A percentile compares a stretch with the other conserved stretches of the same genome.
These are phyloP conservation scores for Antigone vipio DNA, from an alignment of 2,113 vertebrate species.

Conservation along the genomic window DNA sequence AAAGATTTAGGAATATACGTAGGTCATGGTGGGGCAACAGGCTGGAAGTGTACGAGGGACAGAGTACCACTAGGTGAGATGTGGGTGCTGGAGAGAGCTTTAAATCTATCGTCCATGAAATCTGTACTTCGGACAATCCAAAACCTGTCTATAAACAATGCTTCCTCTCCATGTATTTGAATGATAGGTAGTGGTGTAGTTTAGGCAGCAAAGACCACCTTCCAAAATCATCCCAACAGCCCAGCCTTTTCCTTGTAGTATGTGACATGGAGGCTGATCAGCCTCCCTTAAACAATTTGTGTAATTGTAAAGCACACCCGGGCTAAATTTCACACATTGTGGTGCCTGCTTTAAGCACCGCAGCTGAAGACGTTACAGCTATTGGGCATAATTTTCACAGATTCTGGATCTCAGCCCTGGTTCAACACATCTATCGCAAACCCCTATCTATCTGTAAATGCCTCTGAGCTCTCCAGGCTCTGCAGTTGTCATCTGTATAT, in stretches of 20 bases:
- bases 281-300: neutral
- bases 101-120: neutral
- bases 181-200: neutral
- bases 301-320: neutral
- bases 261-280: neutral
- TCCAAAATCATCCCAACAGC: neutral
- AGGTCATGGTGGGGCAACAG: neutral
- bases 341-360: neutral
- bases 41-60: neutral
- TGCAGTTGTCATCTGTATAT: conserved; percentile 17
- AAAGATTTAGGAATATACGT: neutral
- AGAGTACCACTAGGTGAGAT: neutral
- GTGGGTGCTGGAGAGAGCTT: neutral
- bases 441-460: neutral
- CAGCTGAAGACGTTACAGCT: neutral
- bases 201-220: neutral
- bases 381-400: neutral
- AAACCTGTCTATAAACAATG: neutral
- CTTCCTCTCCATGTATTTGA: neutral
- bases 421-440: neutral
- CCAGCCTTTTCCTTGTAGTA: neutral
- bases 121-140: neutral
- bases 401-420: neutral
- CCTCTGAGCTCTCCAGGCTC: neutral
- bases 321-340: neutral